These are phyloP conservation scores for Euphonia xanthogaster DNA, from an alignment of 2,797 vertebrate genomes.

Conservation along the genomic window DNA sequence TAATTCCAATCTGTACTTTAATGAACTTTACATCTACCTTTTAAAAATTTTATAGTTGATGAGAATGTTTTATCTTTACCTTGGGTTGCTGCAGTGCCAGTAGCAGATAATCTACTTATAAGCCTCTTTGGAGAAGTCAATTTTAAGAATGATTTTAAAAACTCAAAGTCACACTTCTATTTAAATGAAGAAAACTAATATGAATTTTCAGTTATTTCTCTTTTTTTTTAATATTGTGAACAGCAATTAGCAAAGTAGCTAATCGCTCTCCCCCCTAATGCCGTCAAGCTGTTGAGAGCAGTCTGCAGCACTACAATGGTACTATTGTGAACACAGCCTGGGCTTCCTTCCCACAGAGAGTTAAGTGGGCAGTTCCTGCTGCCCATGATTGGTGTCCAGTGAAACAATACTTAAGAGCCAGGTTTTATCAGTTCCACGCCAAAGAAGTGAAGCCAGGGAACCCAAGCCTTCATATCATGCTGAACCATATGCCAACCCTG, in stretches of 20 bases:
- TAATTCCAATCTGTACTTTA: neutral
- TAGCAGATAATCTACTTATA: slow-evolving; percentile 12
- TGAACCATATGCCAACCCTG: slow-evolving; percentile 97
- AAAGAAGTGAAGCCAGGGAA: slow-evolving; percentile 83
- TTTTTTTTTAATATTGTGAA: slow-evolving; percentile 53
- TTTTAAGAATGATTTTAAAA: slow-evolving; percentile 14
- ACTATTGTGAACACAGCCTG: slow-evolving; percentile 90
- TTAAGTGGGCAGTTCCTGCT: slow-evolving; percentile 86
- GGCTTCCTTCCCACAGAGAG: slow-evolving; percentile 85
- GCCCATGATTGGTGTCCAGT: slow-evolving; percentile 81
- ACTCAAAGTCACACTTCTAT: slow-evolving; percentile 20
- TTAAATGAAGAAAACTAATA: slow-evolving; percentile 46
- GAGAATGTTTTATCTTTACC: neutral
- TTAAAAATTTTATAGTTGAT: neutral
- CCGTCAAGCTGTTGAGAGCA: slow-evolving; percentile 87
- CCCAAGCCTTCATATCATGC: slow-evolving; percentile 92
- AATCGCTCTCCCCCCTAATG: slow-evolving; percentile 72
- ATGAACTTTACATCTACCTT: neutral
- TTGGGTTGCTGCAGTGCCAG: neutral
- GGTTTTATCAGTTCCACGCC: slow-evolving; percentile 92
- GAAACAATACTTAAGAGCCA: slow-evolving; percentile 94
- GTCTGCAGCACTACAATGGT: slow-evolving; percentile 87
- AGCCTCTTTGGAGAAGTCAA: neutral
- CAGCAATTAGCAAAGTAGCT: slow-evolving; percentile 74
- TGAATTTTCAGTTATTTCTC: slow-evolving; percentile 59